phyloP scores from a whole-genome alignment of 2,113 vertebrate species.

The Prionailurus bengalensis region DNA sequence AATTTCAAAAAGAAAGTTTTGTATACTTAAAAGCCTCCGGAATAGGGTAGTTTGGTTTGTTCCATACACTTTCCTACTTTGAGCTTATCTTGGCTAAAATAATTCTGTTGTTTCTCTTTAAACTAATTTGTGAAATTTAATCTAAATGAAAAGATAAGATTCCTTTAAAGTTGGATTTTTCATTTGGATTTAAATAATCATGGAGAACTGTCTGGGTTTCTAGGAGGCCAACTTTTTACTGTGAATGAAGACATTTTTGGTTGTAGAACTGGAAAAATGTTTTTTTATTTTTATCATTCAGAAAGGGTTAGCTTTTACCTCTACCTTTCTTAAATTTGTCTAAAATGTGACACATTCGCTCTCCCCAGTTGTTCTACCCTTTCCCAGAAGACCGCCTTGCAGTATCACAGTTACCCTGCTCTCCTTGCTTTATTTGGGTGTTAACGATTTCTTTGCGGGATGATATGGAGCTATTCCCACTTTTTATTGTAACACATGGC shows the following conservation, averaged over 20 bases:
- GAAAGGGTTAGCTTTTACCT: background rate
- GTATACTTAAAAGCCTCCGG: background rate
- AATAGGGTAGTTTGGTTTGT: background rate
- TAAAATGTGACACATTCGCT: background rate
- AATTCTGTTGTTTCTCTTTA: background rate
- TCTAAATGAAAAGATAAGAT: background rate
- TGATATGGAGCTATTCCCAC: background rate
- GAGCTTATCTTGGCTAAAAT: background rate
- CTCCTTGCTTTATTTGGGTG: slow-evolving; percentile 11
- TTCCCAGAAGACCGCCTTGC: background rate
- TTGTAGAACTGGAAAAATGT: slow-evolving; percentile 48
- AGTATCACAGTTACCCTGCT: background rate
- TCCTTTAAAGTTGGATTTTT: slow-evolving; percentile 29
- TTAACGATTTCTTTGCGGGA: slow-evolving; percentile 8
- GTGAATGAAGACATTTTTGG: slow-evolving; percentile 1
- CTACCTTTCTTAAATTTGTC: background rate
- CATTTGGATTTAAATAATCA: slow-evolving; percentile 55
- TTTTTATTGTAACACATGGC: background rate
- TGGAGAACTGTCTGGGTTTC: slow-evolving; percentile 35
- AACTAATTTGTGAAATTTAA: slow-evolving; percentile 35
- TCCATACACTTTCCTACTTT: background rate
- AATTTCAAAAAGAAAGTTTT: background rate
- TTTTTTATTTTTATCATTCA: slow-evolving; percentile 41
- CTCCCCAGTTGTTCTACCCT: background rate
- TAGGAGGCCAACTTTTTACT: background rate